Base-by-base conservation (phyloP, 2,113 vertebrate genomes). In the Apaloderma vittatum region DNA sequence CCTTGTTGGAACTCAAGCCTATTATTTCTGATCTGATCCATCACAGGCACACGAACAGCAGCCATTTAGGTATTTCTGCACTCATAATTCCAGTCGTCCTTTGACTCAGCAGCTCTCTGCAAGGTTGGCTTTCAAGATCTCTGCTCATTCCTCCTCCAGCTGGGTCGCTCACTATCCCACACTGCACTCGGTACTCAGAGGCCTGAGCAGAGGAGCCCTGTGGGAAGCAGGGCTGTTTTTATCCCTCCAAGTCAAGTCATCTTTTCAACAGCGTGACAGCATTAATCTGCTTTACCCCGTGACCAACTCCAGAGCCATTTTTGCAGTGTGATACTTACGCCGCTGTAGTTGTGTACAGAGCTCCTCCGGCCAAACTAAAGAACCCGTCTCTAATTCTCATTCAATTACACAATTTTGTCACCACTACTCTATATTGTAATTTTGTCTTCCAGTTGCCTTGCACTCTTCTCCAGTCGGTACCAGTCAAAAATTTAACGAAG, bases 1-100 rank as follows among this genome's bases (percentile, higher is more conserved):
- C 73, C 68, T 30, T 63, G 27, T 24, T 84, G 87, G 81, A 91
- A 93, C 34, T 58, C 67, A 87, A 81, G 84, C 15, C 73, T 48
- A 58, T 86, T 71, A 74, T 46, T 94, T 73, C 68, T 77, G 74
- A 81, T 74, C 80, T 55, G 73, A 77, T 67, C 65, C 55, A 89
- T 66, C 84, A 80, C 63, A 86, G 54, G 14, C 58, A 73, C 11
- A 73, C 12, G 80, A 73, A 66, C 46, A 80, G 90, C 68, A 68
- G 21, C 24, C 49, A 66, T 52, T 77, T 26, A 58, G 46, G 72
- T 43, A 77, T 62, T 84, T 49, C 43, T 77, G 65, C 59, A 71
- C 58, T 46, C 77, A 18, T 57, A 89, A 58, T 30, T 70, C 63
- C 68, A 66, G 46, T 22, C 51, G 54, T 45, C 30, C 63, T 72